Conservation (phyloP, 2,888 invertebrate species). For the Tenthredo amoena region DNA sequence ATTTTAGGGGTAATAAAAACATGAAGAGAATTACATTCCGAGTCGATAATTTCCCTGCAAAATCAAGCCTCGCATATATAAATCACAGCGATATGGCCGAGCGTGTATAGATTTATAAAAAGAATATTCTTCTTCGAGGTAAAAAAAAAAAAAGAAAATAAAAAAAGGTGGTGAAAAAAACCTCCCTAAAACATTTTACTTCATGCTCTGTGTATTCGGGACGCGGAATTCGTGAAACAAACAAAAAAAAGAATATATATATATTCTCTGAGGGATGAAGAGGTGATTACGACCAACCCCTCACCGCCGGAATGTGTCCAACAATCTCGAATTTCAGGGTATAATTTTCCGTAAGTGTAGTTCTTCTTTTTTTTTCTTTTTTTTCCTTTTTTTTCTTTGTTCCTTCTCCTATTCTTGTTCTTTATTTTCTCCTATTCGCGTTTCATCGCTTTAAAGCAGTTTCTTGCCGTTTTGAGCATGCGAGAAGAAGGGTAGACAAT, state of each 20-base stretch:
- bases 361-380: not conserved
- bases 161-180: not conserved
- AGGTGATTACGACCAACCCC: not conserved
- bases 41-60: not conserved
- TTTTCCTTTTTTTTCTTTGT: not conserved
- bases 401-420: not conserved
- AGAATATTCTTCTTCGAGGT: not conserved
- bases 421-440: not conserved
- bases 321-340: constrained; percentile 14
- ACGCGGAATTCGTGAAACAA: not conserved
- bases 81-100: not conserved
- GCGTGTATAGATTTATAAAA: not conserved
- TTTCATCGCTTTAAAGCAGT: not conserved
- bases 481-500: not conserved
- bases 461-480: not conserved
- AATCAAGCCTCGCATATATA: not conserved
- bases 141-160: not conserved
- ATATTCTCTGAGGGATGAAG: not conserved
- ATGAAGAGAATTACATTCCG: not conserved
- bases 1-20: not conserved
- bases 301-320: constrained; percentile 1
- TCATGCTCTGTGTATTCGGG: not conserved
- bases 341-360: constrained; percentile 8
- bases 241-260: not conserved
- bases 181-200: not conserved